These are phyloP conservation scores for Caenorhabditis angaria DNA, from an alignment of 2,888 invertebrate genomes.

Conservation along the genomic window DNA sequence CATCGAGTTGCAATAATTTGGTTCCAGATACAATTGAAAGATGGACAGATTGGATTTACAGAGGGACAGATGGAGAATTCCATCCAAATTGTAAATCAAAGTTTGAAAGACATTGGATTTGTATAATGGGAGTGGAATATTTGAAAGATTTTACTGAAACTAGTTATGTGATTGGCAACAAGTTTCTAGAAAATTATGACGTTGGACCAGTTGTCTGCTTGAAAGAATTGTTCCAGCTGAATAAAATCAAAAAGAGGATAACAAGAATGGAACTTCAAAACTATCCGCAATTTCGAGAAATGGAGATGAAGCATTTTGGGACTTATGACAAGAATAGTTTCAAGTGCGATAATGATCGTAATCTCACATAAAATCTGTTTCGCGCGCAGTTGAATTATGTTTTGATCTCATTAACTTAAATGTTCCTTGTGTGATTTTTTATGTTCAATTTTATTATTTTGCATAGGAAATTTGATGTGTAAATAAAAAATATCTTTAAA, in stretches of 20 bases:
- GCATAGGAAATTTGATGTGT: no score
- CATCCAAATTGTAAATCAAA: background rate
- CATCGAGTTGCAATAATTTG: constrained; percentile 17
- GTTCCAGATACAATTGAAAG: background rate
- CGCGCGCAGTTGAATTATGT: no score
- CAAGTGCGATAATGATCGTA: no score
- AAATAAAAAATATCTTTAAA: no score
- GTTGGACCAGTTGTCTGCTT: background rate
- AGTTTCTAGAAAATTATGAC: background rate
- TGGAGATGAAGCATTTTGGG: background rate
- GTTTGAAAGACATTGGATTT: background rate
- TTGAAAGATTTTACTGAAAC: background rate
- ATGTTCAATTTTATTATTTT: no score
- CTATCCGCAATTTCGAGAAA: constrained; percentile 3
- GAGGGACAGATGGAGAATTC: background rate
- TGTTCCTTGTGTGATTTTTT: no score
- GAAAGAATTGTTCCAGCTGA: background rate
- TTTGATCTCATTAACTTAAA: no score
- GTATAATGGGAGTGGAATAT: constrained; percentile 6
- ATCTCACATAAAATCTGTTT: no score
- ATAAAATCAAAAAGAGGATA: no score
- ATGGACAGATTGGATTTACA: background rate
- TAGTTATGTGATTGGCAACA: background rate
- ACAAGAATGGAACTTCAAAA: background rate
- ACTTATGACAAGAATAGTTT: background rate